Evolutionary conservation across 2,113 vertebrate genomes (phyloP), one percentile per base, ranked within the genome.

Genomic region (Cnemophilus loriae): DNA sequence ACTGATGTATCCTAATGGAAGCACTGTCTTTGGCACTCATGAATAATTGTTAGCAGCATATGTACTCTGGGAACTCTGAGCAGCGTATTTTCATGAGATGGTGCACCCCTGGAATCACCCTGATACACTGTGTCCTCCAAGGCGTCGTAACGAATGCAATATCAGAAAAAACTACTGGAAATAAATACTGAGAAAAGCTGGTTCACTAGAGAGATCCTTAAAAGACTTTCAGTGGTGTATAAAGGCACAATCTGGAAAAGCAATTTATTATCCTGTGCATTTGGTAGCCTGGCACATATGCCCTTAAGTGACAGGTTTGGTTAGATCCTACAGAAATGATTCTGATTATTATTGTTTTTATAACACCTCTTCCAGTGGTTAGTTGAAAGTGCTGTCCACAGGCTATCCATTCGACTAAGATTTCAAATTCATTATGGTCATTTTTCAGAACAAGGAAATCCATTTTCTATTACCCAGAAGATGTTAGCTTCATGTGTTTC

Each of bases 361-460:
- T 84, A 85, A 65, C 56, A 49, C 78, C 21, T 90, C 49, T 91
- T 85, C 53, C 70, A 95, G 61, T 42, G 37, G 84, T 81, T 75
- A 84, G 44, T 26, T 82, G 85, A 90, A 94, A 94, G 79, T 57
- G 61, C 57, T 89, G 61, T 94, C 85, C 67, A 79, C 74, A 68
- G 70, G 52, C 84, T 94, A 76, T 87, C 85, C 46, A 41, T 83
- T 91, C 74, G 73, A 53, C 84, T 93, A 83, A 61, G 85, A 79
- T 79, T 94, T 93, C 78, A 79, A 73, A 91, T 93, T 97, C 75
- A 88, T 96, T 96, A 93, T 41, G n/a, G 67, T 49, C 78, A 73
- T 88, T 96, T 96, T 95, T 87, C 61, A 85, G 92, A 93, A 76
- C n/a, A 71, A 79, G 53, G 90, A 91, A 90, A 91, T 94, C 90